These are phyloP conservation scores for Venustaconcha ellipsiformis DNA, from an alignment of 1,140 invertebrate species.

Conservation along the genomic window DNA sequence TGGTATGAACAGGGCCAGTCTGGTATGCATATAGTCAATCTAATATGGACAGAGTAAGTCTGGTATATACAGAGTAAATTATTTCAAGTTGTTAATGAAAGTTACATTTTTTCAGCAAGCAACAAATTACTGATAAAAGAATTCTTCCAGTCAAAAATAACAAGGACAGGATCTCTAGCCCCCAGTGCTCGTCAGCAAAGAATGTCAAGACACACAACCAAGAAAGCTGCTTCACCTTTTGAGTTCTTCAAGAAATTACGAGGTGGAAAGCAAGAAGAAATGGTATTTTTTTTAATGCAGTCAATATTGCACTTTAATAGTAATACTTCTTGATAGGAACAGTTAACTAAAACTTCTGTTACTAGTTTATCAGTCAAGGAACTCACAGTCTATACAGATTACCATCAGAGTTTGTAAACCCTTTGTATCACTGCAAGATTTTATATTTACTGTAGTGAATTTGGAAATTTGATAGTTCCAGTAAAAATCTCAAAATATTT, in stretches of 20 bases:
- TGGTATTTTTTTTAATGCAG: neutral
- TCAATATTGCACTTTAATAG: neutral
- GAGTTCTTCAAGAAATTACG: conserved; percentile 44
- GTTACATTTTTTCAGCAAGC: conserved; percentile 40
- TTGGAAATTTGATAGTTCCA: no score
- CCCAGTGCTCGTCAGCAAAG: conserved; percentile 53
- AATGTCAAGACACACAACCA: conserved; percentile 9
- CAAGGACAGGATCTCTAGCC: conserved; percentile 53
- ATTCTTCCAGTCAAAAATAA: conserved; percentile 52
- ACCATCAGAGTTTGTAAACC: neutral
- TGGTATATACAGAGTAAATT: no score
- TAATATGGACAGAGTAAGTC: neutral
- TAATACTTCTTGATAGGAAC: neutral
- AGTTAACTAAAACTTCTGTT: neutral
- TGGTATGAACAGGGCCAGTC: no score
- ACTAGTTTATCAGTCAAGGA: neutral
- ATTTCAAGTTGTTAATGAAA: no score
- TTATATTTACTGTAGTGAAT: neutral
- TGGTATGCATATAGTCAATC: no score
- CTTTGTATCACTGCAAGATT: neutral
- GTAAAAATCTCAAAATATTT: no score
- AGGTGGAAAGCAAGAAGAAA: conserved; percentile 32
- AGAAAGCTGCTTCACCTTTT: conserved; percentile 34
- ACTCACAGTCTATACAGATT: neutral
- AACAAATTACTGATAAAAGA: conserved; percentile 52